phyloP scores from a whole-genome alignment of 2,797 vertebrate species.

The Mus caroli region DNA sequence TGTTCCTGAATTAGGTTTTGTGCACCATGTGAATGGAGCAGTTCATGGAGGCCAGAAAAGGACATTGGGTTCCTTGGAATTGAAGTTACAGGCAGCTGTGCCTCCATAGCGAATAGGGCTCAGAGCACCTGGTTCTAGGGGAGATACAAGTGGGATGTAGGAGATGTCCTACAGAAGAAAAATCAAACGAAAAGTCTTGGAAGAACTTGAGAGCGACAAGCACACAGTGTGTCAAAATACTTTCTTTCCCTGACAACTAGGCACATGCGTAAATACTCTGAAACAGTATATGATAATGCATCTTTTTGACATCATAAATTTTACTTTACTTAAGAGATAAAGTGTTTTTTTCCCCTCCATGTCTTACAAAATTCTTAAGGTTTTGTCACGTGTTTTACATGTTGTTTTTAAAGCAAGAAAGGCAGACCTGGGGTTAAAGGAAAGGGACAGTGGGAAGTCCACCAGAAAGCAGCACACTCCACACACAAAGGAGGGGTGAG shows the following conservation, averaged over 20 bases:
- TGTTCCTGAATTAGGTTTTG: neutral
- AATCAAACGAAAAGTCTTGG: neutral
- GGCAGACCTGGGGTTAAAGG: neutral
- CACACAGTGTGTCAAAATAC: slow-evolving; percentile 1
- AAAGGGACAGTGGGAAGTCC: neutral
- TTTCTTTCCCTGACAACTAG: slow-evolving; percentile 1
- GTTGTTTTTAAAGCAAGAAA: neutral
- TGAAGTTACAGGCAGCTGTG: neutral
- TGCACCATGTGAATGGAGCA: neutral
- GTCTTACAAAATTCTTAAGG: neutral
- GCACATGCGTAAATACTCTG: neutral
- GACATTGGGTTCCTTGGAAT: neutral
- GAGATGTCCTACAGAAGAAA: neutral
- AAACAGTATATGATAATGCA: neutral
- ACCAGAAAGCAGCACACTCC: neutral
- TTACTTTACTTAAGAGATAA: slow-evolving; percentile 45
- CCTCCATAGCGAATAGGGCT: slow-evolving; percentile 3
- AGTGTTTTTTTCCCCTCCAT: neutral
- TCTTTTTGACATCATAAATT: neutral
- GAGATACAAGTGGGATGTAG: neutral
- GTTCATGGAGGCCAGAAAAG: neutral
- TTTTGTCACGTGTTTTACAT: slow-evolving; percentile 33
- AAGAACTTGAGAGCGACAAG: neutral
- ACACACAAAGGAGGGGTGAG: neutral
- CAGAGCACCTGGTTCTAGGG: neutral